A percentile compares a stretch with the other conserved stretches of the same genome.
phyloP scores from a whole-genome alignment of 2,113 vertebrate species.

The Saccopteryx bilineata region DNA sequence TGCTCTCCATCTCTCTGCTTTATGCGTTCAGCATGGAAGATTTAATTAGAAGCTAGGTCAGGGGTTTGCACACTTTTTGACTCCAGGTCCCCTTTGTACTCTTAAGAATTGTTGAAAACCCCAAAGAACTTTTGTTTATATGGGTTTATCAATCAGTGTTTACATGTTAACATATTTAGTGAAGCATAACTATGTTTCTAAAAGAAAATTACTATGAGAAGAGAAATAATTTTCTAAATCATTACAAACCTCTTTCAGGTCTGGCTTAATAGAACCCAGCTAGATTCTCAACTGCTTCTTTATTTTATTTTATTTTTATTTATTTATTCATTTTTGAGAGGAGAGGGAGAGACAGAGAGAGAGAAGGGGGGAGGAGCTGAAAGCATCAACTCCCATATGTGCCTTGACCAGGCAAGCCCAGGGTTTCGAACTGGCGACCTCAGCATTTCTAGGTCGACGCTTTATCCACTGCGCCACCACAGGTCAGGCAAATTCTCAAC shows the following conservation, averaged over 20 bases:
- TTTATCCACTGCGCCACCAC: no score
- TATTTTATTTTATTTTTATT: no score
- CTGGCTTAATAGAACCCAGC: not conserved
- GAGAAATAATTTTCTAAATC: not conserved
- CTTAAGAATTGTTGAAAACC: slow-evolving; percentile 1
- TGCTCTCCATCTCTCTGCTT: not conserved
- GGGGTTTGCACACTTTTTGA: slow-evolving; percentile 5
- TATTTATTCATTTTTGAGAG: no score
- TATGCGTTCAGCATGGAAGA: not conserved
- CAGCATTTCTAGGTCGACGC: no score
- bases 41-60: not conserved
- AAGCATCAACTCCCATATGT: no score
- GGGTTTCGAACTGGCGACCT: no score
- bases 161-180: not conserved
- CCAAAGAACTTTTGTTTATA: not conserved
- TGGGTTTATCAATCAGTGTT: not conserved
- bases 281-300: not conserved
- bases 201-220: not conserved
- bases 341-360: no score
- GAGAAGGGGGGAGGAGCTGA: no score
- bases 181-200: not conserved
- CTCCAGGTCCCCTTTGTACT: not conserved
- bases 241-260: not conserved
- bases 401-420: no score
- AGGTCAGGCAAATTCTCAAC: not conserved